Conservation (phyloP, 1,140 invertebrate genomes). For the Sycophaga agraensis region DNA sequence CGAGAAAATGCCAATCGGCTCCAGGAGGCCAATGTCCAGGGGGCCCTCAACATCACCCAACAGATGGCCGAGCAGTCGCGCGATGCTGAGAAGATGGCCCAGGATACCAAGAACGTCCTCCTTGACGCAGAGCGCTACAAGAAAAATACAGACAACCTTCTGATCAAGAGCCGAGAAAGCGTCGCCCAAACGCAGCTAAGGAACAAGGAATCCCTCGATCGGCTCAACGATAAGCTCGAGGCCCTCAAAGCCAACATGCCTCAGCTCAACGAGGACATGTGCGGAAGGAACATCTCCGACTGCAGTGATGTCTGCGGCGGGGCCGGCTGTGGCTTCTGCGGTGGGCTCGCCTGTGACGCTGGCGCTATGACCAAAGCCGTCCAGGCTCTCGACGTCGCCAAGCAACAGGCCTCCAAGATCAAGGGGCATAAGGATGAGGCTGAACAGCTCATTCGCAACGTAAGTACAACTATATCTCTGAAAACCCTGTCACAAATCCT, state of each 20-base stretch:
- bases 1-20: slow-evolving; percentile 86
- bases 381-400: slow-evolving; percentile 81
- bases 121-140: slow-evolving; percentile 79
- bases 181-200: slow-evolving; percentile 72
- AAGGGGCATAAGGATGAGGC: slow-evolving; percentile 79
- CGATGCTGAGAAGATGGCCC: slow-evolving; percentile 69
- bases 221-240: slow-evolving; percentile 67
- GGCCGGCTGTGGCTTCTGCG: slow-evolving; percentile 89
- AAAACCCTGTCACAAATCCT: too few relatives aligned
- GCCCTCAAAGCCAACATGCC: slow-evolving; percentile 74
- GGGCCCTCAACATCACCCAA: slow-evolving; percentile 86
- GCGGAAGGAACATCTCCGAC: slow-evolving; percentile 80
- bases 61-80: slow-evolving; percentile 72
- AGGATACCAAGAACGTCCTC: slow-evolving; percentile 60
- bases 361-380: slow-evolving; percentile 86
- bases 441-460: slow-evolving; percentile 65
- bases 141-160: slow-evolving; percentile 77
- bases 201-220: slow-evolving; percentile 68
- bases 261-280: slow-evolving; percentile 85
- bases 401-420: slow-evolving; percentile 78
- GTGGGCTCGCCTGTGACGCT: slow-evolving; percentile 83
- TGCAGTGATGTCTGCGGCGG: slow-evolving; percentile 92
- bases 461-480: slow-evolving; percentile 43
- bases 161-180: slow-evolving; percentile 69
- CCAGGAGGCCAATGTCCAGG: slow-evolving; percentile 93